These are phyloP conservation scores for Xestia xanthographa DNA, from an alignment of 2,888 invertebrate genomes.

Conservation along the genomic window DNA sequence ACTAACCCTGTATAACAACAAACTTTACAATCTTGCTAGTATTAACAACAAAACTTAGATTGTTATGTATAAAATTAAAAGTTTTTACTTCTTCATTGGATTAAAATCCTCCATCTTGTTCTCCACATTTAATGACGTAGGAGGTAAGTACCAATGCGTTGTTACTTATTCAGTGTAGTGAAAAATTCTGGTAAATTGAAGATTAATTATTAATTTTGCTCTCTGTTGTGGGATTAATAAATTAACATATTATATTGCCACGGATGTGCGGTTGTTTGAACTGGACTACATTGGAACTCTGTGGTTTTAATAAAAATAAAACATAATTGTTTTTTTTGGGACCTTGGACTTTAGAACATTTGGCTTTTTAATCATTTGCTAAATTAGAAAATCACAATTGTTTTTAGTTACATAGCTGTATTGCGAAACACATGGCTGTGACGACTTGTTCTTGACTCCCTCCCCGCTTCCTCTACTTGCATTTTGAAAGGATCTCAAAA, in stretches of 20 bases:
- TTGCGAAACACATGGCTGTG: neutral
- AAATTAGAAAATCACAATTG: neutral
- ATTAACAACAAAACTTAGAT: conserved; percentile 27
- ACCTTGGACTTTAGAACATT: neutral
- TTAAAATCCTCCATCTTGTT: conserved; percentile 6
- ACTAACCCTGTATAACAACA: too few species aligned
- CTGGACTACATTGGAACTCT: neutral
- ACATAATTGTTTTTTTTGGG: neutral
- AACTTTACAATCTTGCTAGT: neutral
- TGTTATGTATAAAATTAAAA: conserved; percentile 11
- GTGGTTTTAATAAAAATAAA: neutral
- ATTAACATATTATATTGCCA: neutral
- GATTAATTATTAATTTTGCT: conserved; percentile 22
- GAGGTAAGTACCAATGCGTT: conserved; percentile 8
- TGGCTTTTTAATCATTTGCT: neutral
- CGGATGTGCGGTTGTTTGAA: neutral
- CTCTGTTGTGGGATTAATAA: neutral
- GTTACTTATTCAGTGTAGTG: conserved; percentile 20
- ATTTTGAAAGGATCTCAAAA: neutral
- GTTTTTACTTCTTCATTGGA: neutral
- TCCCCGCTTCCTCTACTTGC: too few species aligned
- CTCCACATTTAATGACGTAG: neutral
- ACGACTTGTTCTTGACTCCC: neutral
- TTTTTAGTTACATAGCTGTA: too few species aligned
- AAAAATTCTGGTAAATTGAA: conserved; percentile 29